phyloP scores from a whole-genome alignment of 2,797 vertebrate species.

The Mormyrus hasselquistii region DNA sequence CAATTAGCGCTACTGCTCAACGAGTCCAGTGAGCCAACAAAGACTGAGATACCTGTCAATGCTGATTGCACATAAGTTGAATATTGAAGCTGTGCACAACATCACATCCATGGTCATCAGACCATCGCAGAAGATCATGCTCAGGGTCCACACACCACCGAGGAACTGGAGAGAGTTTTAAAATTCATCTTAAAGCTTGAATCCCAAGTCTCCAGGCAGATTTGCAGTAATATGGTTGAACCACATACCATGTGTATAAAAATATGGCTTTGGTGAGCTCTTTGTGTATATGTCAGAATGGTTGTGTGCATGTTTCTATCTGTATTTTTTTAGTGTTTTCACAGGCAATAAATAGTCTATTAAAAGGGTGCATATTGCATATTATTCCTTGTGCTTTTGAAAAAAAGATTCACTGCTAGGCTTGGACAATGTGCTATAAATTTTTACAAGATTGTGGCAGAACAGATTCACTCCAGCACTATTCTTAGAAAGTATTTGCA shows the following conservation, averaged over 20 bases:
- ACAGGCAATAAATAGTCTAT: background rate
- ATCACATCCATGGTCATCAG: slow-evolving; percentile 97
- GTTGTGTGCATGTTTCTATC: background rate
- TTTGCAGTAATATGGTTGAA: background rate
- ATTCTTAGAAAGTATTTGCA: background rate
- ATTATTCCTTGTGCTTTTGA: background rate
- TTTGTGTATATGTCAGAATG: background rate
- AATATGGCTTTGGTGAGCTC: background rate
- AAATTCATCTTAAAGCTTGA: background rate
- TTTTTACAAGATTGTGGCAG: background rate
- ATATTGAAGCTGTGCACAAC: slow-evolving; percentile 96
- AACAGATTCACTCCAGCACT: background rate
- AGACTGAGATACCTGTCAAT: slow-evolving; percentile 72
- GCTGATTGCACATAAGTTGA: slow-evolving; percentile 94
- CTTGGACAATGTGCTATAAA: background rate
- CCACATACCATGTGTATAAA: background rate
- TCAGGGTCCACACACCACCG: slow-evolving; percentile 80
- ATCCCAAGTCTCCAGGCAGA: background rate
- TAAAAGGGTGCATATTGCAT: background rate
- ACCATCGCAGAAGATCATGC: slow-evolving; percentile 71
- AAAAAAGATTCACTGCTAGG: background rate
- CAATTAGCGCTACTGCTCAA: background rate
- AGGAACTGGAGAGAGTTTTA: slow-evolving; percentile 67
- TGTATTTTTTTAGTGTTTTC: background rate
- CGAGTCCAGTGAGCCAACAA: background rate